These are phyloP conservation scores for Tragelaphus strepsiceros DNA, from an alignment of 2,113 vertebrate species.

Conservation along the genomic window DNA sequence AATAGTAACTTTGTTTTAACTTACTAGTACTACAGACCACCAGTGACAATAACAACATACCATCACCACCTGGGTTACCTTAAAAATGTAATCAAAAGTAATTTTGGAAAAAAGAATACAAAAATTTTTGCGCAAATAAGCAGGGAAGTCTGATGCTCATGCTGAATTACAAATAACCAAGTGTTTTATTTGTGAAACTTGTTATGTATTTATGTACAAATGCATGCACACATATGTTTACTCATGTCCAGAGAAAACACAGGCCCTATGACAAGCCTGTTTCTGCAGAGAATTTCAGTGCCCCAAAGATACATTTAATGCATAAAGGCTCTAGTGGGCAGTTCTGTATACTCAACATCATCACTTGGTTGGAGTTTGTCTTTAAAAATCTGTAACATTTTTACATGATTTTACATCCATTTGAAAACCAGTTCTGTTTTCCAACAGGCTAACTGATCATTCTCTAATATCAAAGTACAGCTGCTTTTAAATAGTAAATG, in stretches of 20 bases:
- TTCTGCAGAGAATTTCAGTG: neutral
- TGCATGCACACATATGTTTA: neutral
- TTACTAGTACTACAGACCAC: neutral
- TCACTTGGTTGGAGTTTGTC: neutral
- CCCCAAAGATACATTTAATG: neutral
- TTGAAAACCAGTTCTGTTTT: conserved; percentile 10
- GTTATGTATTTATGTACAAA: neutral
- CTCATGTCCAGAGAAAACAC: neutral
- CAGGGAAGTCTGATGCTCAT: neutral
- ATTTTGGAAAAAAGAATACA: neutral
- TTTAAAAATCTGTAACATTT: neutral
- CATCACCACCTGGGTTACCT: neutral
- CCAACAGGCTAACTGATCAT: neutral
- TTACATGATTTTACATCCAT: neutral
- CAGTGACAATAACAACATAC: neutral
- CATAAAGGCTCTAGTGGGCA: neutral
- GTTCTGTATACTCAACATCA: neutral
- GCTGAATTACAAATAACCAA: neutral
- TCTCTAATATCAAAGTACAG: neutral
- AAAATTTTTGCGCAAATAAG: neutral
- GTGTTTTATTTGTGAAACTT: neutral
- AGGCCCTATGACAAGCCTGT: neutral
- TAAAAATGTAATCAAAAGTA: neutral
- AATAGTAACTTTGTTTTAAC: conserved; percentile 15
- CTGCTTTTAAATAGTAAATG: neutral